These are phyloP conservation scores for Sebastes diaconus DNA, from an alignment of 2,797 vertebrate genomes.

Conservation along the genomic window DNA sequence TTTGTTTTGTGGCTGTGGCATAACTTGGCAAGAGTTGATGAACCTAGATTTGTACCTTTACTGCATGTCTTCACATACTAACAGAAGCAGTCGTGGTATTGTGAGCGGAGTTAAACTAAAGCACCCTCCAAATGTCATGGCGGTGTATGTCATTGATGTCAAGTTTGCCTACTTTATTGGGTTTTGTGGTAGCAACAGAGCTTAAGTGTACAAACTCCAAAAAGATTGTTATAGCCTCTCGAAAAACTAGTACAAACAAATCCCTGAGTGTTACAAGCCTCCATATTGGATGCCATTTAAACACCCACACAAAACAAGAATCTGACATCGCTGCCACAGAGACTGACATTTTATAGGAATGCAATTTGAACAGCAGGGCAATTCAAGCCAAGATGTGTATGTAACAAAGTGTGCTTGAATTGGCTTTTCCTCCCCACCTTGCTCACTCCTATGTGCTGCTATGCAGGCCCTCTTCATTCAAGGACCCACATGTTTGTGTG, in stretches of 20 bases:
- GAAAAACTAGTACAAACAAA: slow-evolving; percentile 9
- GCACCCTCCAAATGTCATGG: background rate
- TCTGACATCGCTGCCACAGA: slow-evolving; percentile 25
- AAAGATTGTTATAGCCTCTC: background rate
- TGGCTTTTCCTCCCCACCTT: background rate
- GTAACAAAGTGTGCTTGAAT: slow-evolving; percentile 21
- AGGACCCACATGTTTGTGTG: slow-evolving; percentile 18
- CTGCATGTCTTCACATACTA: background rate
- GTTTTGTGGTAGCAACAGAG: background rate
- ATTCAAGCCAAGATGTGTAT: slow-evolving; percentile 38
- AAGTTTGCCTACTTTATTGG: background rate
- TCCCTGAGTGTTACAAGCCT: slow-evolving; percentile 10
- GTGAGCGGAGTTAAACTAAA: background rate
- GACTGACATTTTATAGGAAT: slow-evolving; percentile 47
- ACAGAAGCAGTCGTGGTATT: background rate
- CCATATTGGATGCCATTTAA: slow-evolving; percentile 43
- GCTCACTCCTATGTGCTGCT: background rate
- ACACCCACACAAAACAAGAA: slow-evolving; percentile 35
- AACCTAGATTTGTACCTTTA: background rate
- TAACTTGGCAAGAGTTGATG: background rate
- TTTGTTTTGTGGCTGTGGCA: background rate
- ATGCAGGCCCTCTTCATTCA: slow-evolving; percentile 37
- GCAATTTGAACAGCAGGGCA: slow-evolving; percentile 46
- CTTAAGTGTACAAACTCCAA: slow-evolving; percentile 9
- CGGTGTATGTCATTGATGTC: background rate